Evolutionary conservation across 2,888 invertebrate species (phyloP).

Genomic region (Liopterus haemorrhoidalis): DNA sequence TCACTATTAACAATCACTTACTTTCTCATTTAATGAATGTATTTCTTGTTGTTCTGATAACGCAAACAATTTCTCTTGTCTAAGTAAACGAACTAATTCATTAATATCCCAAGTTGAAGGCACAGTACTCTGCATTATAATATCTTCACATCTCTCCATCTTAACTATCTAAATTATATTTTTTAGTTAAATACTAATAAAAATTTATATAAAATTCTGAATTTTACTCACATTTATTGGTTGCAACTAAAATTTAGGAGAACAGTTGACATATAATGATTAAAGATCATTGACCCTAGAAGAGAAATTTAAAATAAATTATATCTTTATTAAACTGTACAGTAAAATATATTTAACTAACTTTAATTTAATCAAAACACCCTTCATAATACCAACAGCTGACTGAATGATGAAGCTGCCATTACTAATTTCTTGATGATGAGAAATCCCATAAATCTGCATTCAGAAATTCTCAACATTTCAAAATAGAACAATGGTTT

Average conservation of each 20-base stretch:
- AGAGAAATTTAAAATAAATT: slow-evolving; percentile 7
- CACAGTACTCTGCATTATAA: slow-evolving; percentile 21
- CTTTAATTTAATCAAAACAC: slow-evolving; percentile 21
- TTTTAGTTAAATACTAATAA: no score
- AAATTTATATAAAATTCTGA: slow-evolving; percentile 20
- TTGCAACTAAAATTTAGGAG: slow-evolving; percentile 17
- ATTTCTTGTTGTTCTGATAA: slow-evolving; percentile 78
- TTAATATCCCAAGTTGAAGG: slow-evolving; percentile 48
- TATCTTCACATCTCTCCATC: slow-evolving; percentile 23
- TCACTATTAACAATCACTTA: slow-evolving; percentile 43
- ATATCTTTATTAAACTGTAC: slow-evolving; percentile 11
- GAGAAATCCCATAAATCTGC: no score
- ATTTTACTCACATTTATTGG: slow-evolving; percentile 20
- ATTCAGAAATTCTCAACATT: no score
- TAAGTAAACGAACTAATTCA: slow-evolving; percentile 63
- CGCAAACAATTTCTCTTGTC: slow-evolving; percentile 82
- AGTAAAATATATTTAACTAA: slow-evolving; percentile 15
- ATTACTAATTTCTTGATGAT: slow-evolving; percentile 11
- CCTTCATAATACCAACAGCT: slow-evolving; percentile 23
- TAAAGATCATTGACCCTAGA: slow-evolving; percentile 19
- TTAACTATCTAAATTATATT: slow-evolving; percentile 15
- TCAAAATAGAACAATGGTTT: no score
- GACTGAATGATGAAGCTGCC: slow-evolving; percentile 19
- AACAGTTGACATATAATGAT: slow-evolving; percentile 8
- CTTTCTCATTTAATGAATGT: slow-evolving; percentile 68